Conservation (phyloP, 2,888 invertebrate species). For the Theretra japonica region DNA sequence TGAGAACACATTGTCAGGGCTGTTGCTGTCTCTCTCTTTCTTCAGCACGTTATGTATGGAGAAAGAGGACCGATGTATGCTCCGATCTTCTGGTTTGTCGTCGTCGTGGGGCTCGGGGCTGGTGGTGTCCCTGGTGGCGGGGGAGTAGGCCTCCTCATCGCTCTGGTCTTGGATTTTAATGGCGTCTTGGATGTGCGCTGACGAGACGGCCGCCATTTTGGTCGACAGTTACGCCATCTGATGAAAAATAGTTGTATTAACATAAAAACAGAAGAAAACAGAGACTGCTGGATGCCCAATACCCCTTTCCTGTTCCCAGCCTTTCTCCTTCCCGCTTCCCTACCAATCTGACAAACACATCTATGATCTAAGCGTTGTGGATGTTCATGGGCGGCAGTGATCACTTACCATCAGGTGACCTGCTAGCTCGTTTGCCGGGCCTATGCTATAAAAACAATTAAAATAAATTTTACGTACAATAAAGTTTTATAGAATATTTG, state of each 20-base stretch:
- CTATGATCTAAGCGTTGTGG: no score
- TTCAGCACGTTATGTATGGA: constrained; percentile 81
- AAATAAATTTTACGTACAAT: neutral
- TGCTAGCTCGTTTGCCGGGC: no score
- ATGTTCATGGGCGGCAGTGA: no score
- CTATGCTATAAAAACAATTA: no score
- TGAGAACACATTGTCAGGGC: constrained; percentile 80
- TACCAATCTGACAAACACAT: no score
- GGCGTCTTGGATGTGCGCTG: constrained; percentile 72
- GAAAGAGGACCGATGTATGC: constrained; percentile 72
- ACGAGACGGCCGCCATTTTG: constrained; percentile 81
- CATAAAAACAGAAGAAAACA: neutral
- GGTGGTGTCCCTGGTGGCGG: constrained; percentile 72
- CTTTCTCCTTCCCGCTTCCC: no score
- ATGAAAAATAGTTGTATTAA: constrained; percentile 39
- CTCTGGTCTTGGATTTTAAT: constrained; percentile 78
- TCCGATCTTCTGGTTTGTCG: constrained; percentile 67
- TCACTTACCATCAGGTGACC: no score
- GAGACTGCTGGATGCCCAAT: no score
- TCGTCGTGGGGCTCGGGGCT: constrained; percentile 75
- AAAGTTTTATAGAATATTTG: no score
- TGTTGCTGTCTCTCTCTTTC: constrained; percentile 76
- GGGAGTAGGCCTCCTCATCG: constrained; percentile 79
- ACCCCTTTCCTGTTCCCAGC: no score
- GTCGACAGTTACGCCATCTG: constrained; percentile 73